Conservation (phyloP, 2,888 invertebrate genomes). For the Drosophila hamatofila region DNA sequence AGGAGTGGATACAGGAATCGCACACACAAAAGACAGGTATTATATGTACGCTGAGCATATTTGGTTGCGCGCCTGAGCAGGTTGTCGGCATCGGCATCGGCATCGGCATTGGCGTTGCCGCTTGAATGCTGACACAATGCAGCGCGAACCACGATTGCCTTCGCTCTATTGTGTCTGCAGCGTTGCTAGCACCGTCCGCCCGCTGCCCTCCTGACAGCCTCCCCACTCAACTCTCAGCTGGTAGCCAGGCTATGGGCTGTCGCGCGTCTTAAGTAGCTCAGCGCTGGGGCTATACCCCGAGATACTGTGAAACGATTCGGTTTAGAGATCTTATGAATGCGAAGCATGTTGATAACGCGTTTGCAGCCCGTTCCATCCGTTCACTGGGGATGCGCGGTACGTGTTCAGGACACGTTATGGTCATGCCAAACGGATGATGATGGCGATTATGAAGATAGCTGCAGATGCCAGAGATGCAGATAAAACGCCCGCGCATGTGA, state of each 20-base stretch:
- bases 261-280: conserved; percentile 69
- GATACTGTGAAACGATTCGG: conserved; percentile 46
- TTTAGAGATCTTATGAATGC: conserved; percentile 76
- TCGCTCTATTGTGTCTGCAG: conserved; percentile 45
- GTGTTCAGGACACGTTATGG: conserved; percentile 73
- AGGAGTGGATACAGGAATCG: conserved; percentile 12
- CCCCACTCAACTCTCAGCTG: background rate
- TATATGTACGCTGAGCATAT: conserved; percentile 71
- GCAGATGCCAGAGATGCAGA: conserved; percentile 48
- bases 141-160: conserved; percentile 35
- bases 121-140: conserved; percentile 62
- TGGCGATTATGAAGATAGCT: conserved; percentile 73
- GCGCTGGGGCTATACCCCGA: conserved; percentile 45
- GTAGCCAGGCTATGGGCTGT: conserved; percentile 30
- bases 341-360: conserved; percentile 73
- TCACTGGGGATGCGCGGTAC: conserved; percentile 49
- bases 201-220: no score
- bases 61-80: conserved; percentile 66
- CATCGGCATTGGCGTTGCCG: conserved; percentile 45
- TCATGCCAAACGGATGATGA: conserved; percentile 69
- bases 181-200: background rate
- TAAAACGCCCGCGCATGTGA: conserved; percentile 57
- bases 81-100: conserved; percentile 42
- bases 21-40: conserved; percentile 75
- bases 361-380: conserved; percentile 21